A percentile compares a stretch with the other conserved stretches of the same genome.
Evolutionary conservation across 2,797 vertebrate genomes (phyloP).

Genomic region (Neopelma chrysocephalum): DNA sequence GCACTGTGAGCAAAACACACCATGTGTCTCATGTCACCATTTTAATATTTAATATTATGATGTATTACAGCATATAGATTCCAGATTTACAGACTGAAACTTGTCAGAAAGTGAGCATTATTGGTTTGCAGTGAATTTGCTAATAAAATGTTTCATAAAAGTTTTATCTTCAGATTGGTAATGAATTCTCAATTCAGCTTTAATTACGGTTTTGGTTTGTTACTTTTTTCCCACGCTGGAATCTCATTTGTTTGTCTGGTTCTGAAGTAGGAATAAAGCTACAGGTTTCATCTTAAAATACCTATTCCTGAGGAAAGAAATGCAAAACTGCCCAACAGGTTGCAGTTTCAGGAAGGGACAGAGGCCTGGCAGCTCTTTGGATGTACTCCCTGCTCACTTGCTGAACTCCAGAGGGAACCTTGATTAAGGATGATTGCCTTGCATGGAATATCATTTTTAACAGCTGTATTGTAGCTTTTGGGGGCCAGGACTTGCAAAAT

Average conservation of each 20-base stretch:
- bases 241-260: neutral
- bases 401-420: neutral
- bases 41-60: neutral
- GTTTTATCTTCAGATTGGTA: neutral
- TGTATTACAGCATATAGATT: neutral
- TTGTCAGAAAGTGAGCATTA: neutral
- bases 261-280: neutral
- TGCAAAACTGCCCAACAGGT: neutral
- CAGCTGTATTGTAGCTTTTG: neutral
- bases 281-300: neutral
- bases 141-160: neutral
- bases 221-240: neutral
- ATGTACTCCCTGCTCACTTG: neutral
- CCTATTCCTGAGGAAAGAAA: neutral
- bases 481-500: neutral
- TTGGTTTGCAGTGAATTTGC: neutral
- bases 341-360: neutral
- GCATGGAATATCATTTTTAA: neutral
- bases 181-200: neutral
- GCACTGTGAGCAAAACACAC: neutral
- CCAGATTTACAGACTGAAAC: neutral
- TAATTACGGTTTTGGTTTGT: neutral
- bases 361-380: neutral
- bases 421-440: neutral
- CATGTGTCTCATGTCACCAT: rapidly evolving